Base-by-base conservation (phyloP, 2,113 vertebrate genomes). In the Onychostoma macrolepis region DNA sequence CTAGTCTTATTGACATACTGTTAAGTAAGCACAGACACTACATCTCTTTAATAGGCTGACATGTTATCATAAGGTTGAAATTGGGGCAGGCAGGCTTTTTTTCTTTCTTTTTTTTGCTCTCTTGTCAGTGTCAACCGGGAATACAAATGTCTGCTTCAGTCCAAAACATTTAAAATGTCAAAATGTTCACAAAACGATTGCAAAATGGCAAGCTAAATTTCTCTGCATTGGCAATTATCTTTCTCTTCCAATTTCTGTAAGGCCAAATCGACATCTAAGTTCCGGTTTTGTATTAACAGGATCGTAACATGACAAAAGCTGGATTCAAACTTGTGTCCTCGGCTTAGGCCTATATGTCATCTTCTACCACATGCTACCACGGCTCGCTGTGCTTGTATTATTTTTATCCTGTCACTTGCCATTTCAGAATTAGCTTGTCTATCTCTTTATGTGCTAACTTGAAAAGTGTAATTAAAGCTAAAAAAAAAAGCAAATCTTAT, bases 131-230 rank as follows among this genome's bases (percentile, higher is more conserved):
- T 43, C 12, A 2, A 28, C 36, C 0, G 7, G 36, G 15, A 67
- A 82, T 33, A 11, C 26, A 69, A 82, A 67, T 69, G 61, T 45
- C 10, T 63, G 24, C 12, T 28, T 12, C 61, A 21, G 80, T 28
- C n/a, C 38, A 82, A 82, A 67, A 30, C 61, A 69, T 67, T 77
- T 77, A 77, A 12, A 67, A 45, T 82, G 38, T 45, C 80, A 48
- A 82, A 43, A 43, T 41, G 50, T 26, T 61, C 78, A 63, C 13
- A 50, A 53, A 77, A 77, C 30, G 12, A 28, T 13, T 48, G 74
- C 74, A 77, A 77, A 72, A 48, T 30, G 76, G 13, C 43, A 33
- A 33, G 48, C 26, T 53, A 53, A 48, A 78, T 77, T 61, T 11
- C 17, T 38, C 7, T 24, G 30, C 53, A 7, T 13, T 7, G 43